Evolutionary conservation across 2,113 vertebrate genomes (phyloP), one percentile per base, ranked within the genome.

Genomic region (Dicaeum eximium): DNA sequence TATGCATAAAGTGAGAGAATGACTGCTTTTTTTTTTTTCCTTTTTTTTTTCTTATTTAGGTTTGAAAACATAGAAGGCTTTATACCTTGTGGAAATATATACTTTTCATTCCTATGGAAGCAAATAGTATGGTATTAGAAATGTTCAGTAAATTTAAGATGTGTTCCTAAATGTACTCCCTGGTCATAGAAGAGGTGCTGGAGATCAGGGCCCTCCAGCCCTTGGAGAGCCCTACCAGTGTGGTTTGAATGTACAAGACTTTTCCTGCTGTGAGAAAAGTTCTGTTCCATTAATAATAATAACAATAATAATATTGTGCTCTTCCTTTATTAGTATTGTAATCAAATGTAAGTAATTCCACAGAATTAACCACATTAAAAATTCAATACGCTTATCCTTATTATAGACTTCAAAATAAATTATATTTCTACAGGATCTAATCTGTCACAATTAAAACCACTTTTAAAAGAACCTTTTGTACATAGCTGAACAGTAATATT

Each of bases 1-100:
- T 64, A 33, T 82, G 11, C 22, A 21, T 72, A 22, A 71, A 60
- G 40, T 10, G 27, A 66, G 47, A 65, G 22, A 71, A 74, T 70
- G 15, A 6, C 28, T 37, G 2, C 2, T 1, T 35, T 66, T 53
- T 35, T 66, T 53, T 38, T 5, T 5, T 2, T 7, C 2, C 12
- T 15, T 2, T 8, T 24, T 25, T 13, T 50, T 15, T 10, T 44
- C 5, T 45, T 75, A 54, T 79, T 57, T 44, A 31, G 21, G 30
- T 87, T 95, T 93, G 13, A 37, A n/a, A 66, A 24, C 30, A 4
- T 11, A 14, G 16, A 70, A 47, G 19, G 33, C 1, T 74, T n/a
- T 60, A 9, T 56, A 53, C 9, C 7, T 58, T 8, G 1, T 56
- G 9, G 42, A 71, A 86, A 33, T 37, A 22, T 0, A 13, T 57